These are phyloP conservation scores for Platycercus adscitus DNA, from an alignment of 2,113 vertebrate genomes.

Conservation along the genomic window DNA sequence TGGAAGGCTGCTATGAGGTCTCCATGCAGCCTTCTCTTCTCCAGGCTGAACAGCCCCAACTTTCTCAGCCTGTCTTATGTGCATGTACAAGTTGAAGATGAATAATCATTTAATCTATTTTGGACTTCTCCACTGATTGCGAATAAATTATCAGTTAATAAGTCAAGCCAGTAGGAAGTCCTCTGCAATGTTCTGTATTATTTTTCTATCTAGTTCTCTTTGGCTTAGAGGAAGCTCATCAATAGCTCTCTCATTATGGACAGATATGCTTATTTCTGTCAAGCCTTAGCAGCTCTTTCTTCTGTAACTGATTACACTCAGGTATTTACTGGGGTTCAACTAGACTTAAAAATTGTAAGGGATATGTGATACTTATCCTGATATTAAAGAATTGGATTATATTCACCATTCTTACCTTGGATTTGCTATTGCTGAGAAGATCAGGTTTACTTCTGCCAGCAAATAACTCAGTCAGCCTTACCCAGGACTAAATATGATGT, in stretches of 20 bases:
- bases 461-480: neutral
- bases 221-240: neutral
- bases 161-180: neutral
- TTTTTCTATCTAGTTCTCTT: neutral
- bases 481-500: neutral
- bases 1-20: neutral
- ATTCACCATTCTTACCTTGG: neutral
- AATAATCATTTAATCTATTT: neutral
- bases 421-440: neutral
- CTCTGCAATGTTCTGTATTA: neutral
- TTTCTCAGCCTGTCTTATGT: neutral
- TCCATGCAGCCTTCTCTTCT: neutral
- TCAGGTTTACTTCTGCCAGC: neutral
- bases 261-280: neutral
- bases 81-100: neutral
- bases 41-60: neutral
- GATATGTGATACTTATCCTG: neutral
- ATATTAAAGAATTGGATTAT: neutral
- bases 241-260: neutral
- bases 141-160: neutral
- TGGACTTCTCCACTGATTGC: neutral
- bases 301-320: neutral
- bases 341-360: neutral
- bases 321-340: neutral
- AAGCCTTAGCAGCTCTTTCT: neutral